Percentiles rank a stretch among this genome's conserved stretches.
Evolutionary conservation across 2,113 vertebrate genomes (phyloP).

Genomic region (Bubo blakistoni): DNA sequence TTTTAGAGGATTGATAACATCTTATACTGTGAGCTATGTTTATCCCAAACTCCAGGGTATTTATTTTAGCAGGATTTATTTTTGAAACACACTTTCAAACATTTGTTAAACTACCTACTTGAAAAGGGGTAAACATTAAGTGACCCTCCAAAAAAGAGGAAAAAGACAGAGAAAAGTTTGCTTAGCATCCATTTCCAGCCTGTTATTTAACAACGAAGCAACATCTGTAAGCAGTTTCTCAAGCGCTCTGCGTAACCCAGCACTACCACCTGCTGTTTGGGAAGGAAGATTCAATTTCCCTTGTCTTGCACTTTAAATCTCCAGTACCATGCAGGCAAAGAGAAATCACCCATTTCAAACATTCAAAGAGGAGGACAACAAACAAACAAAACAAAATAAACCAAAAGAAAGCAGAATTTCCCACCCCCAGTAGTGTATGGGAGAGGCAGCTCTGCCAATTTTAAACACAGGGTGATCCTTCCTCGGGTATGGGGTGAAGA

Average conservation of each 20-base stretch:
- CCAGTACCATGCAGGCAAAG: background rate
- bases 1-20: background rate
- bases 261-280: conserved; percentile 69
- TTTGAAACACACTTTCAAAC: background rate
- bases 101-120: background rate
- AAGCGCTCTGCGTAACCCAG: background rate
- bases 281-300: conserved; percentile 24
- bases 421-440: background rate
- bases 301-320: background rate
- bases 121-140: background rate
- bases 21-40: background rate
- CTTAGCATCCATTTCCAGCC: background rate
- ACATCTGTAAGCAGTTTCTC: background rate
- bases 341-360: background rate
- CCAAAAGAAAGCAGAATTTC: background rate
- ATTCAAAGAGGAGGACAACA: background rate
- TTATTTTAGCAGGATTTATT: background rate
- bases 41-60: background rate
- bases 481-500: background rate
- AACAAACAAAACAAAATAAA: background rate
- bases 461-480: rapidly evolving
- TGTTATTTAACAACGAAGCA: background rate
- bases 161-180: background rate
- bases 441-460: background rate
- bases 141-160: background rate